A percentile compares a stretch with the other conserved stretches of the same genome.
Evolutionary conservation across 2,888 invertebrate genomes (phyloP).

Genomic region (Drosophila rellima): DNA sequence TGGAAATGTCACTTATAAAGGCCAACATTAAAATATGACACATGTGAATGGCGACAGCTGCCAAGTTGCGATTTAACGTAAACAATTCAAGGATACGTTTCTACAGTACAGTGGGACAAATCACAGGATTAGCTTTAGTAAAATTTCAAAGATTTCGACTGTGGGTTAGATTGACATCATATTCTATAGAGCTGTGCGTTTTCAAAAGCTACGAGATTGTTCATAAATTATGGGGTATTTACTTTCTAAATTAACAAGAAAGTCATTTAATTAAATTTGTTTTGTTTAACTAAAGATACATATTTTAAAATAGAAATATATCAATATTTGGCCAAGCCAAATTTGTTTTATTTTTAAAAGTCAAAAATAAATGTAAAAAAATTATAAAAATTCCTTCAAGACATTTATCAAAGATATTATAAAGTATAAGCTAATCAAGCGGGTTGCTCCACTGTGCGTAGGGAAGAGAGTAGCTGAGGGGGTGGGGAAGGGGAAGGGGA

Average conservation of each 20-base stretch:
- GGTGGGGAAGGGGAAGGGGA: neutral
- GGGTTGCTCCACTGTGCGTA: neutral
- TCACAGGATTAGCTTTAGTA: too few species aligned
- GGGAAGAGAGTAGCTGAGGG: neutral
- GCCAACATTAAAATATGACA: conserved; percentile 31
- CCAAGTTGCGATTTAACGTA: conserved; percentile 15
- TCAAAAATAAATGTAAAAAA: neutral
- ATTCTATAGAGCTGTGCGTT: too few species aligned
- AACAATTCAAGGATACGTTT: conserved; percentile 27
- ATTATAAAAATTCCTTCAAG: neutral
- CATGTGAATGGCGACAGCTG: conserved; percentile 29
- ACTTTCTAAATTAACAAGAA: too few species aligned
- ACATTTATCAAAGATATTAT: neutral
- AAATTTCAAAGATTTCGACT: too few species aligned
- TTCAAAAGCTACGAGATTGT: too few species aligned
- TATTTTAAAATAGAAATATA: too few species aligned
- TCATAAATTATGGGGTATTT: too few species aligned
- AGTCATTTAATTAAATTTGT: too few species aligned
- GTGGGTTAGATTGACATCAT: too few species aligned
- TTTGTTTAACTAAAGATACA: too few species aligned
- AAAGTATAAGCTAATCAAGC: neutral
- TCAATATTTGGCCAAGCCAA: too few species aligned
- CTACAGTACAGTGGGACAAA: neutral
- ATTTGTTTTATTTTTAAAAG: too few species aligned
- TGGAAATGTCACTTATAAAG: conserved; percentile 26